Conservation (phyloP, 2,797 vertebrate species). For the Threskiornis aethiopicus region DNA sequence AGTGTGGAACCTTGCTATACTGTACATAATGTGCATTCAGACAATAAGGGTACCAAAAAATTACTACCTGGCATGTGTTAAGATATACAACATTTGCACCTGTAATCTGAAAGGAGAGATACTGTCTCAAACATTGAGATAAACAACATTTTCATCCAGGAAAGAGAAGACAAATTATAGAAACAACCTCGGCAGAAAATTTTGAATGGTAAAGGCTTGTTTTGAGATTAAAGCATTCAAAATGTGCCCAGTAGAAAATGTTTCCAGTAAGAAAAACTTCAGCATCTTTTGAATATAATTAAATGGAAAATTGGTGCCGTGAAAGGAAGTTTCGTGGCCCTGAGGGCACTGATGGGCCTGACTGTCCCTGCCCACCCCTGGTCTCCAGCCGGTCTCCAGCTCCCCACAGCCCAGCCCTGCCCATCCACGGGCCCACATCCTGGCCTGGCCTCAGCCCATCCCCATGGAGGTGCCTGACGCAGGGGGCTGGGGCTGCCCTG, state of each 20-base stretch:
- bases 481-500: fast-evolving
- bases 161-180: not conserved
- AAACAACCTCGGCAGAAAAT: not conserved
- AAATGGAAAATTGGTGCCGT: not conserved
- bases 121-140: not conserved
- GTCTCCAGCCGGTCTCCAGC: not conserved
- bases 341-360: not conserved
- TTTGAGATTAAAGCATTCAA: not conserved
- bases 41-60: not conserved
- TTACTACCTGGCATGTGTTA: not conserved
- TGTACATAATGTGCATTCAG: not conserved
- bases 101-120: not conserved
- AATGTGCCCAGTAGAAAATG: not conserved
- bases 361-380: not conserved
- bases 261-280: not conserved
- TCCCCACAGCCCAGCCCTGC: not conserved
- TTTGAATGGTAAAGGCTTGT: not conserved
- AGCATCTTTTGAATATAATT: not conserved
- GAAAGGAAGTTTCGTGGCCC: not conserved
- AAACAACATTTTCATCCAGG: not conserved
- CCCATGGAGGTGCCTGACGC: fast-evolving
- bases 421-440: not conserved
- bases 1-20: not conserved
- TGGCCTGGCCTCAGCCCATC: not conserved
- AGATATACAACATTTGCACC: not conserved